Percentiles rank a stretch among this genome's conserved stretches.
Conservation (phyloP, 1,140 invertebrate species). For the Pachypeltis micranthus region DNA sequence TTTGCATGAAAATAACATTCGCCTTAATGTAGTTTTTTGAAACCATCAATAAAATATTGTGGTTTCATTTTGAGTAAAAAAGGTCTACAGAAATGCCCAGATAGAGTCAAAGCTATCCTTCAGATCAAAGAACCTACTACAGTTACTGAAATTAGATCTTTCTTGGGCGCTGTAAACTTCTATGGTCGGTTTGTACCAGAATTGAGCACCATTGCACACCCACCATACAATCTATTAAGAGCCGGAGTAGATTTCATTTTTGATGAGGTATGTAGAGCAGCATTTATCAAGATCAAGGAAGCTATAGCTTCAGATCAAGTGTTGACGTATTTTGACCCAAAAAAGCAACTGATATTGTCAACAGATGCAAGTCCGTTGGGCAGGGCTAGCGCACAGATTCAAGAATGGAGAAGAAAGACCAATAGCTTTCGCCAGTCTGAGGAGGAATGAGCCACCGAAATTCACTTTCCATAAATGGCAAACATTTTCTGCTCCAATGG, state of each 20-base stretch:
- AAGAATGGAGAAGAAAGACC: not conserved
- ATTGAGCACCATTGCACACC: constrained; percentile 28
- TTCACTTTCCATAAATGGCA: too few relatives aligned
- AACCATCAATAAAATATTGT: too few relatives aligned
- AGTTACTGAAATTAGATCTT: constrained; percentile 29
- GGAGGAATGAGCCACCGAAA: too few relatives aligned
- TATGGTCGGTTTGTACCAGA: constrained; percentile 31
- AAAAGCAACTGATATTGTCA: constrained; percentile 17
- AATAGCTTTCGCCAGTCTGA: too few relatives aligned
- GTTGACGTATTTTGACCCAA: too few relatives aligned
- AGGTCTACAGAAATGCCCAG: constrained; percentile 30
- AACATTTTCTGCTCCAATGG: too few relatives aligned
- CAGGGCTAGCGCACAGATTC: not conserved
- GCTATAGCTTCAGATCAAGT: too few relatives aligned
- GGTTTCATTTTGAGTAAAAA: constrained; percentile 30
- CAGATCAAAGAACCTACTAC: constrained; percentile 30
- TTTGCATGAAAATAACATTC: too few relatives aligned
- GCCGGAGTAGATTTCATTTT: constrained; percentile 4
- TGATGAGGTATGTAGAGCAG: not conserved
- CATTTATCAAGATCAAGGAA: constrained; percentile 33
- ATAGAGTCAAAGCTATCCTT: constrained; percentile 30
- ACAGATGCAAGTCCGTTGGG: not conserved
- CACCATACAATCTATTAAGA: constrained; percentile 28
- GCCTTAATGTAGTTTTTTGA: too few relatives aligned
- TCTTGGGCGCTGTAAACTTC: too few relatives aligned